Conservation (phyloP, 1,140 invertebrate genomes). For the Drosophila melanica region DNA sequence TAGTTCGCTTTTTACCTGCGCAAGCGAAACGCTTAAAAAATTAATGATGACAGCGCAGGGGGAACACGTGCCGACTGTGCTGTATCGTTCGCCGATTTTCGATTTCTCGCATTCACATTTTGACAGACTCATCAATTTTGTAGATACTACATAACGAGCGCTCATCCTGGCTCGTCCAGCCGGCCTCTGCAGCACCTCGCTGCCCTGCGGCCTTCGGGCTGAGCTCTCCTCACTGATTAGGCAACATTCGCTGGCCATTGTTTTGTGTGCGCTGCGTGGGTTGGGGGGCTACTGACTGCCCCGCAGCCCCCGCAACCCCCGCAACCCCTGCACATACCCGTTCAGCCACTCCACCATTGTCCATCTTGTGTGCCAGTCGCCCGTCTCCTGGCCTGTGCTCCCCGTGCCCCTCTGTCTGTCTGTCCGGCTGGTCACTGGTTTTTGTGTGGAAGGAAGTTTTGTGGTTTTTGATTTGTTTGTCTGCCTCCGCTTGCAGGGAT, state of each 20-base stretch:
- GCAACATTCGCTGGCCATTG: conserved; percentile 51
- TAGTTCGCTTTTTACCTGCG: conserved; percentile 41
- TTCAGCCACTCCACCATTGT: not conserved
- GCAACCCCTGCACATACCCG: not conserved
- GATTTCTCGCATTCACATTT: conserved; percentile 78
- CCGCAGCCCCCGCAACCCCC: not conserved
- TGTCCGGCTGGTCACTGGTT: conserved; percentile 27
- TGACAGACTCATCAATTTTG: conserved; percentile 84
- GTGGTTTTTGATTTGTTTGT: conserved; percentile 79
- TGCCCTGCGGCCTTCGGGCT: not conserved
- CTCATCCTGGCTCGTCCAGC: conserved; percentile 2
- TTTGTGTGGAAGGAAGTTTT: conserved; percentile 67
- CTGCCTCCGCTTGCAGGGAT: conserved; percentile 46
- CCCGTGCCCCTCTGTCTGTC: not conserved
- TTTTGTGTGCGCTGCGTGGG: conserved; percentile 40
- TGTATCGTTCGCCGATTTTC: conserved; percentile 17
- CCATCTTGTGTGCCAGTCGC: not conserved
- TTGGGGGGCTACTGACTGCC: conserved; percentile 5
- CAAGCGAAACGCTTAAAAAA: conserved; percentile 69
- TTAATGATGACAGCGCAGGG: conserved; percentile 73
- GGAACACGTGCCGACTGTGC: conserved; percentile 61
- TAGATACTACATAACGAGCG: conserved; percentile 61
- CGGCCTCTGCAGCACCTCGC: not conserved
- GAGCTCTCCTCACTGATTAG: conserved; percentile 38
- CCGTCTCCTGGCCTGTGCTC: no score